Evolutionary conservation across 2,888 invertebrate genomes (phyloP).

Genomic region (Cylindroiulus punctatus): DNA sequence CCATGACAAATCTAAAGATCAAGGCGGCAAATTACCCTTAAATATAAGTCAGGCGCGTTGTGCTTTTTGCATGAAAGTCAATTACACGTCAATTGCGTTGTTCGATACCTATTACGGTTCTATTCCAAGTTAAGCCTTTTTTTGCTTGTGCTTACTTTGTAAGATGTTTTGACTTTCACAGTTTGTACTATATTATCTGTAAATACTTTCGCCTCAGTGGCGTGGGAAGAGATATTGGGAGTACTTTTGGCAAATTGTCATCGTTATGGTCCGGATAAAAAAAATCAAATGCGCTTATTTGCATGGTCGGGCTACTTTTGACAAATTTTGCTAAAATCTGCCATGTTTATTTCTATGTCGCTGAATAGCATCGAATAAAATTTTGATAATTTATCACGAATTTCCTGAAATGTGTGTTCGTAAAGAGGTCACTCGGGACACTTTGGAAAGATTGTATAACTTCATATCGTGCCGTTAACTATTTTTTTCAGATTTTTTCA

Average conservation of each 20-base stretch:
- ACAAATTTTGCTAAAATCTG: constrained; percentile 3
- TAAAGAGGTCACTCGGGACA: background rate
- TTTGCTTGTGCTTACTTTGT: constrained; percentile 63
- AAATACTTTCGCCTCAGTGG: constrained; percentile 61
- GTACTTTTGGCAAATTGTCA: constrained; percentile 46
- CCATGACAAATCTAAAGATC: constrained; percentile 14
- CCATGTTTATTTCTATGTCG: constrained; percentile 41
- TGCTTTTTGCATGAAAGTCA: constrained; percentile 39
- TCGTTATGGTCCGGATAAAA: background rate
- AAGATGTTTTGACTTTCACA: constrained; percentile 64
- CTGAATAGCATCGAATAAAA: constrained; percentile 64
- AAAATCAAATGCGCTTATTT: constrained; percentile 39
- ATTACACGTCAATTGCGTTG: constrained; percentile 21
- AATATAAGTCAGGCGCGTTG: constrained; percentile 12
- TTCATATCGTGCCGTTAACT: no score
- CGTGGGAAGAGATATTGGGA: constrained; percentile 48
- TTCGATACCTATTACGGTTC: constrained; percentile 56
- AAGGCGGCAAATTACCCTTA: background rate
- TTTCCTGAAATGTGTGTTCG: constrained; percentile 43
- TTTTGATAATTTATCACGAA: constrained; percentile 65
- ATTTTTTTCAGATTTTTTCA: no score
- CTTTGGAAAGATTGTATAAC: no score
- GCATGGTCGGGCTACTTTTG: constrained; percentile 15
- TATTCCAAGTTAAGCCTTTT: constrained; percentile 61
- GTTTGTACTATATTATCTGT: constrained; percentile 65